Evolutionary conservation across 2,888 invertebrate species (phyloP), one percentile per base, ranked within the genome.

Genomic region (Sarcophaga subvicina): DNA sequence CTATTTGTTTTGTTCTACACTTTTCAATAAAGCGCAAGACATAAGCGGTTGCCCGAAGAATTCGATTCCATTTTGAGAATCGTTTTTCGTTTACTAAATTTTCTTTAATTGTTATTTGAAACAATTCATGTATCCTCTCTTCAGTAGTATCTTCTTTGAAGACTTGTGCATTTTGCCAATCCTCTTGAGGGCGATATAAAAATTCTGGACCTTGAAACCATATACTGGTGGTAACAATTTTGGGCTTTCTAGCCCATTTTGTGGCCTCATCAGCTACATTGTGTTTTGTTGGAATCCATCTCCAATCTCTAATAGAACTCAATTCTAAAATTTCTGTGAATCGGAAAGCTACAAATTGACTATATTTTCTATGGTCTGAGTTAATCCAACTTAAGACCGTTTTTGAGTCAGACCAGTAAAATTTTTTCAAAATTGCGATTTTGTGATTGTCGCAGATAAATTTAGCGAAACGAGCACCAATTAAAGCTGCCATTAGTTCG

Each of bases 41-140:
- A 69, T 22, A 69, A 12, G 69, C 49, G 1, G 20, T 47, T 22
- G 22, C 59, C n/a, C 67, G 14, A n/a, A 83, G n/a, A 10, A 71
- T 14, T 14, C 77, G 20, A 47, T 12, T 72, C 67, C 67, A 83
- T 10, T 79, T 83, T 10, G 79, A 79, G 63, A 83, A 83, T 12
- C 73, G 25, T 14, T 49, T 45, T 66, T 47, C 67, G n/a, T 77
- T 27, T 4, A 82, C 17, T 11, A 73, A 4, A 17, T 22, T 47
- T 22, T 70, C 60, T 37, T 3, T 14, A 47, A 49, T 6, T 27
- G 62, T 25, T 47, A 79, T 63, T 49, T 71, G 54, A 17, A 77
- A 47, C 14, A 22, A 17, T 10, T 76, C 4, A 47, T 72, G 77
- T 10, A 45, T 12, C 60, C 63, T 37, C 8, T 83, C 82, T 60